These are phyloP conservation scores for Raillietiella orientalis DNA, from an alignment of 2,888 invertebrate species.

Conservation along the genomic window DNA sequence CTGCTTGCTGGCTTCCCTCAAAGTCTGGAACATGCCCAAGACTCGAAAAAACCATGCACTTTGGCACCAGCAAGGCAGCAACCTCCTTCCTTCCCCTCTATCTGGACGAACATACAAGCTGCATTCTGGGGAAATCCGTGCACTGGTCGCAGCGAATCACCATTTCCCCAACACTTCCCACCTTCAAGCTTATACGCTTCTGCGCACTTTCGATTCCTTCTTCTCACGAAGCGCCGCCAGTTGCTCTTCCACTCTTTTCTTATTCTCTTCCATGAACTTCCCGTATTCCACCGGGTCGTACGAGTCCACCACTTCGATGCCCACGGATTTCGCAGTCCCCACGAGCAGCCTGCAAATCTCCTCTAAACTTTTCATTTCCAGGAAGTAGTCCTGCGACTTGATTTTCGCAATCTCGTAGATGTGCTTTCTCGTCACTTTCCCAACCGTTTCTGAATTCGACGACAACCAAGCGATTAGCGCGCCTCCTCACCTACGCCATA, in stretches of 20 bases:
- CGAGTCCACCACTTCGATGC: constrained; percentile 40
- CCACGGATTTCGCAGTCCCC: constrained; percentile 40
- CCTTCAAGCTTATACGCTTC: too few species aligned
- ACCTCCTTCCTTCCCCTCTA: too few species aligned
- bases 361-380: constrained; percentile 25
- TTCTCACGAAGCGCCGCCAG: constrained; percentile 40
- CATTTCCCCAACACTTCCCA: too few species aligned
- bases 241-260: constrained; percentile 31
- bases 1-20: too few species aligned
- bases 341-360: constrained; percentile 47
- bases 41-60: too few species aligned
- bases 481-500: too few species aligned
- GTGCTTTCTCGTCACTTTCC: constrained; percentile 74
- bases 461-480: too few species aligned
- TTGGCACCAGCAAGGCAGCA: too few species aligned
- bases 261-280: constrained; percentile 42
- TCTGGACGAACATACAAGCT: too few species aligned
- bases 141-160: too few species aligned
- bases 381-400: constrained; percentile 54
- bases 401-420: constrained; percentile 90
- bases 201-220: constrained; percentile 62
- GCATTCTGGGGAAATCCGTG: too few species aligned
- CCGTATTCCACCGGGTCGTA: constrained; percentile 46
- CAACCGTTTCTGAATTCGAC: constrained; percentile 48
- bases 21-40: too few species aligned